Evolutionary conservation across 2,888 invertebrate genomes (phyloP), one percentile per base, ranked within the genome.

Genomic region (Nephrocerus scutellatus): DNA sequence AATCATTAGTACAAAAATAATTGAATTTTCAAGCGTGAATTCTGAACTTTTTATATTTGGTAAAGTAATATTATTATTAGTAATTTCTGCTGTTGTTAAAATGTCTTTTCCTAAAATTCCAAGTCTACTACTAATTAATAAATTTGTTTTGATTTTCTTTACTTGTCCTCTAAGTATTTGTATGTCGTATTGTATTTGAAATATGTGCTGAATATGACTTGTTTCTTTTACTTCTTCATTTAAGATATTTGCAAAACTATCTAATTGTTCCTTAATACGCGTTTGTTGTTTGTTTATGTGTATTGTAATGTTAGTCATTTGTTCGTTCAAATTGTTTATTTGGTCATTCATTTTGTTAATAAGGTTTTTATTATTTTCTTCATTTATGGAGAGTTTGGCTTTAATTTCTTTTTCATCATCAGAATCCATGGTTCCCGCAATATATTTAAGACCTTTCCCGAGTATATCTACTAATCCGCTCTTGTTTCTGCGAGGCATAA

Each of bases 1-100:
- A 6, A 43, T 25, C n/a, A 40, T 12, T 39, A 40, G 15, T 9
- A 40, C 29, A 23, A 43, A 43, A 23, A 43, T 34, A 22, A 40
- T 34, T 21, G 34, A 21, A 13, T 43, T 19, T 3, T 43, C 20
- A 25, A 39, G 31, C n/a, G 36, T 20, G 19, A 43, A 36, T 18
- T 16, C 39, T 16, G 30, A 34, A 19, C 32, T 35, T 43, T 43
- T 32, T 14, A 43, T 39, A 18, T 43, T 39, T 20, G 14, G 14
- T 22, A 39, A 21, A 24, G 23, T 43, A 22, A 43, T 29, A 9
- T 39, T 39, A 25, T 35, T 33, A 2, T 28, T 36, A 33, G 10
- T 3, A 33, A 39, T 29, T 29, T 43, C 39, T 20, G 33, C 36
- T 21, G 35, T 14, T 13, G 33, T 13, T 25, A 33, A 12, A 4